phyloP scores from a whole-genome alignment of 2,113 vertebrate genomes.

The Noctilio leporinus region DNA sequence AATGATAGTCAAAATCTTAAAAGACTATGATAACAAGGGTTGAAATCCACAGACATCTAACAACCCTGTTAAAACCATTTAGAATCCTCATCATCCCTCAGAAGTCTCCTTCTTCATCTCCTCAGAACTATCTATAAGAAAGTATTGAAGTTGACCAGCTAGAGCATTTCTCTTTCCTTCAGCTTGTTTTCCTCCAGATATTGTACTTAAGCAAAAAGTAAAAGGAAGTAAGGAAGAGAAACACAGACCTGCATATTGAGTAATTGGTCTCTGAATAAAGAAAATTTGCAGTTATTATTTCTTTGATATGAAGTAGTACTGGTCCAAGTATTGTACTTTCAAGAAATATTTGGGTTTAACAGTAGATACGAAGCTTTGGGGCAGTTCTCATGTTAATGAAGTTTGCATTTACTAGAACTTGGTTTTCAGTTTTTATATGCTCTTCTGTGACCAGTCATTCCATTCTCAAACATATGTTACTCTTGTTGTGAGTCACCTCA shows the following conservation, averaged over 20 bases:
- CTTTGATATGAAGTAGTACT: not conserved
- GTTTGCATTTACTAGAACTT: not conserved
- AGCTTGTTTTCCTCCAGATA: not conserved
- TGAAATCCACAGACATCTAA: not conserved
- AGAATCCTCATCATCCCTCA: not conserved
- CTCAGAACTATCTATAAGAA: not conserved
- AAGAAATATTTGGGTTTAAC: not conserved
- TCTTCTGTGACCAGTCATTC: not conserved
- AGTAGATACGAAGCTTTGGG: not conserved
- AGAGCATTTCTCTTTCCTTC: not conserved
- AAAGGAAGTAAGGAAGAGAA: not conserved
- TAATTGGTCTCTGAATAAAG: not conserved
- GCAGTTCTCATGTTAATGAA: not conserved
- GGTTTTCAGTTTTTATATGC: not conserved
- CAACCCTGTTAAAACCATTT: not conserved
- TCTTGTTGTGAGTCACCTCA: not conserved
- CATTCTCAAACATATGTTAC: not conserved
- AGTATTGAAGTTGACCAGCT: not conserved
- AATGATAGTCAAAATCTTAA: not conserved
- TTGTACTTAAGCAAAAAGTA: not conserved
- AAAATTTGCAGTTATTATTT: slow-evolving; percentile 11
- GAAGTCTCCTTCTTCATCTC: not conserved
- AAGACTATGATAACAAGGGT: not conserved
- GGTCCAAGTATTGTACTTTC: slow-evolving; percentile 9
- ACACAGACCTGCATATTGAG: not conserved